Evolutionary conservation across 2,113 vertebrate genomes (phyloP).

Genomic region (Dipodomys spectabilis): DNA sequence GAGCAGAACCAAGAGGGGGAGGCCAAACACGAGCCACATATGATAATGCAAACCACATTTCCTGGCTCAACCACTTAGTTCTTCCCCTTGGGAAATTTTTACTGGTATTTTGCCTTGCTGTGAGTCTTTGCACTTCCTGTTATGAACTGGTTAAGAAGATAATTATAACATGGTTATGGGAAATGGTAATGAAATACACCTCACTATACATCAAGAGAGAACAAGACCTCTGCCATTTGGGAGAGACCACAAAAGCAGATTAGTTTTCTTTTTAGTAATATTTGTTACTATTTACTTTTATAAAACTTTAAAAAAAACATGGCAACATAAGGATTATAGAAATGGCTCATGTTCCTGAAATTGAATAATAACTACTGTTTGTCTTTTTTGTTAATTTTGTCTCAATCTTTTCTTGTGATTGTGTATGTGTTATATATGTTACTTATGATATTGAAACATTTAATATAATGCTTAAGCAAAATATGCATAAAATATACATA

Average conservation of each 20-base stretch:
- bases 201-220: constrained; percentile 15
- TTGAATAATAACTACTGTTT: not conserved
- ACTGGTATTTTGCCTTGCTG: constrained; percentile 81
- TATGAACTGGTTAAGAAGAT: constrained; percentile 82
- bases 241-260: constrained; percentile 23
- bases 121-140: constrained; percentile 78
- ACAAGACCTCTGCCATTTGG: constrained; percentile 2
- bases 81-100: constrained; percentile 82
- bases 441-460: not conserved
- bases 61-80: constrained; percentile 80
- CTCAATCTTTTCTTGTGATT: not conserved
- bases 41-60: constrained; percentile 75
- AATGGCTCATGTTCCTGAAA: not conserved
- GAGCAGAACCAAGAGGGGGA: constrained; percentile 12
- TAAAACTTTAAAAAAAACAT: constrained; percentile 14
- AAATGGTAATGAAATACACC: constrained; percentile 73
- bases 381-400: not conserved
- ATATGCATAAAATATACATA: not conserved
- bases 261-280: not conserved
- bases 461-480: constrained; percentile 37
- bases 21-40: constrained; percentile 63
- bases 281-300: constrained; percentile 6
- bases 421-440: not conserved
- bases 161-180: constrained; percentile 78
- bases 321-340: constrained; percentile 20